Base-by-base conservation (phyloP, 2,888 invertebrate genomes). In the Eupithecia inturbata region DNA sequence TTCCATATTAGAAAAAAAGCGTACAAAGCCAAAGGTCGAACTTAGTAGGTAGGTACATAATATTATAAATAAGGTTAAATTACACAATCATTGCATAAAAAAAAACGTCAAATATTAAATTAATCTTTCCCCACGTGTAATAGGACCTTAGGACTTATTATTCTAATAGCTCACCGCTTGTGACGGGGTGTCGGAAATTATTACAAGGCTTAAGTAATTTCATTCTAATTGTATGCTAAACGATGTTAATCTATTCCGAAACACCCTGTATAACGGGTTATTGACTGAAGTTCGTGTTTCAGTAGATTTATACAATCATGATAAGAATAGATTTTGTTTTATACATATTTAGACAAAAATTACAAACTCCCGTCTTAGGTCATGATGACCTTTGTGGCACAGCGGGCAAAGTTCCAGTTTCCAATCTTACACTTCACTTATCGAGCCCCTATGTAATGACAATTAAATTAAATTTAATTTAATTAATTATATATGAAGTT, bases 161-260 rank as follows among this genome's bases (percentile, higher is more conserved):
- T 66, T 66, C 66, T 41, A 39, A 66, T 66, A 66, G 39, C 66
- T 66, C 36, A 66, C 36, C 26, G 39, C 36, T 64, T 64, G 33
- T 66, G 66, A 36, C 39, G 66, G 62, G 66, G 66, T 41, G 66
- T 66, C 39, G 66, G 66, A 66, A 66, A 39, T 66, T 36, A 66
- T 66, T 66, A 39, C 66, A 66, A 66, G 39, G 66, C 39, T 26
- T 14, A 41, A 39, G 66, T 66, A 39, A 66, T 66, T 66, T 39
- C 22, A 66, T 39, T 66, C 66, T 66, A 66, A 66, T 66, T 36
- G 39, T 66, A 66, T 66, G 66, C 66, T 66, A 66, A 66, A 66
- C 66, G 39, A 22, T 66, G 41, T 41, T 36, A 66, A 66, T 66
- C 66, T 66, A 66, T 66, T 36, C 39, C 14, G 66, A 41, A 66